Base-by-base conservation (phyloP, 2,888 invertebrate genomes). In the Drosophila lutescens region DNA sequence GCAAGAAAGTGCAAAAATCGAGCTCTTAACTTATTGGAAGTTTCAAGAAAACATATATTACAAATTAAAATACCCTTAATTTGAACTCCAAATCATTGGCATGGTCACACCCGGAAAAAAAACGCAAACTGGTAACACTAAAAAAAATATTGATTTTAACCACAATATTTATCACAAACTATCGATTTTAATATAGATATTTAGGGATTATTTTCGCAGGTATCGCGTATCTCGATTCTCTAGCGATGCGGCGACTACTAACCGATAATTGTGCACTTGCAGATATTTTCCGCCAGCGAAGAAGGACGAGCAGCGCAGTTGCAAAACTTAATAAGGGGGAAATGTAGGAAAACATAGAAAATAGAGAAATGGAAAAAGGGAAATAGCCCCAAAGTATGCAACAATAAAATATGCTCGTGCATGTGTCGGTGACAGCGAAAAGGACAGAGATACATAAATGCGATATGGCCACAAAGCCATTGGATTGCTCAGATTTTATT, bases 241-340 rank as follows among this genome's bases (percentile, higher is more conserved):
- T 40, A 70, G 71, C 65, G 58, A 57, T 47, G 66, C 46, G 40
- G 34, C n/a, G n/a, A 38, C 57, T 46, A 66, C 65, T 66, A 70
- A 44, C 65, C 38, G 40, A 63, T 63, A 63, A 40, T 63, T 47
- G 15, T 23, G 47, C 23, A 43, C 67, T 30, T 26, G 50, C 62
- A 36, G 62, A 66, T 66, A 63, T 12, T 50, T 66, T 34, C 20
- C 36, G 58, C 57, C 3, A 13, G 12, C 10, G 12, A 13, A 30
- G 30, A 55, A 20, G 38, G 20, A 20, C n/a, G 12, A 10, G n/a
- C 61, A 38, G 65, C 38, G 57, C 70, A 55, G 65, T 69, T 34
- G 70, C 70, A 32, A 36, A 30, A 44, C 69, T 50, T 41, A n/a
- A 30, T 7, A 10, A 5, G 17, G 61, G 30, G 30, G 15, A 44